Percentiles rank a stretch among this genome's conserved stretches.
These are phyloP conservation scores for Urophycis tenuis DNA, from an alignment of 2,797 vertebrate genomes.

Conservation along the genomic window DNA sequence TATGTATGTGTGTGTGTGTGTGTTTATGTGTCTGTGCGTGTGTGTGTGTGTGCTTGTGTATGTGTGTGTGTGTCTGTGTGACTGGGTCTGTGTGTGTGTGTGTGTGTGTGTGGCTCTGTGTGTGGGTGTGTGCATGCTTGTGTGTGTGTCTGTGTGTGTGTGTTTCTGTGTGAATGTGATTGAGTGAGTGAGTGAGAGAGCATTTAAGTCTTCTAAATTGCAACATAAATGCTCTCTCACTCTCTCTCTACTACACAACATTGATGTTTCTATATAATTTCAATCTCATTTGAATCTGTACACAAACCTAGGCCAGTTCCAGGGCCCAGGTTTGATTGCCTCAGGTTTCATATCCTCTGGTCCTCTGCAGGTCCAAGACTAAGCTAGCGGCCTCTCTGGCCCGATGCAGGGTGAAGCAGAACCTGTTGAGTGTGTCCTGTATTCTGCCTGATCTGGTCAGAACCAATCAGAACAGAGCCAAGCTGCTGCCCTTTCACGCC, in stretches of 20 bases:
- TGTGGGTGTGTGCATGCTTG: not conserved
- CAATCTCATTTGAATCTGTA: not conserved
- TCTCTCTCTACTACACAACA: not conserved
- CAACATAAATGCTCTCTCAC: no score
- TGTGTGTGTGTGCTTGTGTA: slow-evolving; percentile 4
- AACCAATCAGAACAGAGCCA: slow-evolving; percentile 74
- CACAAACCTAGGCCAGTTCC: no score
- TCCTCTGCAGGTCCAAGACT: slow-evolving; percentile 73
- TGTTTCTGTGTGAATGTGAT: not conserved
- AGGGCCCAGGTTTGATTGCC: no score
- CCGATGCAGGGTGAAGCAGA: slow-evolving; percentile 81
- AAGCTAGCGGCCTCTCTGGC: slow-evolving; percentile 86
- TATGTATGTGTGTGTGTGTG: slow-evolving; percentile 16
- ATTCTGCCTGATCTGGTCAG: slow-evolving; percentile 74
- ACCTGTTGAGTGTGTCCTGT: slow-evolving; percentile 75
- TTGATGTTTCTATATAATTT: not conserved
- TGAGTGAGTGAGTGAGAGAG: slow-evolving; percentile 2
- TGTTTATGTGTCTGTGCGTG: not conserved
- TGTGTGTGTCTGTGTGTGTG: slow-evolving; percentile 4
- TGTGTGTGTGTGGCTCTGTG: not conserved
- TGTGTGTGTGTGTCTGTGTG: slow-evolving; percentile 1
- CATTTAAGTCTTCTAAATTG: not conserved
- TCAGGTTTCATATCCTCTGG: no score
- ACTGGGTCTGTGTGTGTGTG: slow-evolving; percentile 15
- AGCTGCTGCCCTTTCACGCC: slow-evolving; percentile 73